A percentile compares a stretch with the other conserved stretches of the same genome.
phyloP scores from a whole-genome alignment of 2,888 invertebrate species.

The Strigamia maritima region DNA sequence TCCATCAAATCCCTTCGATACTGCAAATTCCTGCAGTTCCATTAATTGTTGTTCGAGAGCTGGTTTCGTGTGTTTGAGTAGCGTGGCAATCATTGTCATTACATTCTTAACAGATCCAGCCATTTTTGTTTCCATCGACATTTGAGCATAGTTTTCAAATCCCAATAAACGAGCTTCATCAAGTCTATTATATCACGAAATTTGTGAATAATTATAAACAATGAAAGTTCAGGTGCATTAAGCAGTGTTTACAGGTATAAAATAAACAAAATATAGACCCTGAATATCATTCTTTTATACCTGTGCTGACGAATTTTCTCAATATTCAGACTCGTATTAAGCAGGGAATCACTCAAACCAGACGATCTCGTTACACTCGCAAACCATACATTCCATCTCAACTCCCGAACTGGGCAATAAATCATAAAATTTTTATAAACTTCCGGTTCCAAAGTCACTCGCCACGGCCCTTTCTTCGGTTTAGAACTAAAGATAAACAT shows the following conservation, averaged over 20 bases:
- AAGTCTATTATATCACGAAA: slow-evolving; percentile 58
- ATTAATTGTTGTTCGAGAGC: slow-evolving; percentile 73
- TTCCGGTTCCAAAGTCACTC: slow-evolving; percentile 69
- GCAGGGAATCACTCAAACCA: slow-evolving; percentile 58
- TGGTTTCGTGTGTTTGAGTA: slow-evolving; percentile 54
- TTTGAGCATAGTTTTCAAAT: slow-evolving; percentile 72
- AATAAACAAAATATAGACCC: no score
- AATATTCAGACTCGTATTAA: slow-evolving; percentile 66
- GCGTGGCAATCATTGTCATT: slow-evolving; percentile 63
- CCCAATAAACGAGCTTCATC: slow-evolving; percentile 75
- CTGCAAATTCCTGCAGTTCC: slow-evolving; percentile 68
- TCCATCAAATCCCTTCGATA: slow-evolving; percentile 66
- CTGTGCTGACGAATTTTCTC: slow-evolving; percentile 70
- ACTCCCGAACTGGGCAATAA: slow-evolving; percentile 72
- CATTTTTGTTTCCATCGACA: slow-evolving; percentile 94
- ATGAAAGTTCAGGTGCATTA: no score
- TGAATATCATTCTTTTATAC: no score
- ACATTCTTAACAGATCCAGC: slow-evolving; percentile 75
- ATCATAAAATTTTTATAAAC: slow-evolving; percentile 74
- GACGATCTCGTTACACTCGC: slow-evolving; percentile 71
- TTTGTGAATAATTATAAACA: no score
- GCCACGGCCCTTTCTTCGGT: slow-evolving; percentile 75
- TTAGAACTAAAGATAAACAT: slow-evolving; percentile 51
- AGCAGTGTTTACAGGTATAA: no score
- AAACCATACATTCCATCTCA: slow-evolving; percentile 82